Evolutionary conservation across 2,888 invertebrate species (phyloP).

Genomic region (Lepas anatifera): DNA sequence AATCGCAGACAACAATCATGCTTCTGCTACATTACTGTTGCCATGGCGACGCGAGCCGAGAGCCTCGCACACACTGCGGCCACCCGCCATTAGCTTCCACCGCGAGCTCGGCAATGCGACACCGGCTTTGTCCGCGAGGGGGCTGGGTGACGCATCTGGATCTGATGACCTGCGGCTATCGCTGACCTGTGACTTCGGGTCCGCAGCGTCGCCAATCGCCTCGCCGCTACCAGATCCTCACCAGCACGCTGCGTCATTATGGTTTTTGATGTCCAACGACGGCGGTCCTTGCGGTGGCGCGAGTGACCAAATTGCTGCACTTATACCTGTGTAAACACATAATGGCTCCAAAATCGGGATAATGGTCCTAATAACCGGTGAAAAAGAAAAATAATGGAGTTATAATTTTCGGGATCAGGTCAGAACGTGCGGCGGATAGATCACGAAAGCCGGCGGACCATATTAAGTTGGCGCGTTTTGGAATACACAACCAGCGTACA

Average conservation of each 20-base stretch:
- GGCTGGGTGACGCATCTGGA: neutral
- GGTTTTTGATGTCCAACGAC: neutral
- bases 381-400: slow-evolving; percentile 1
- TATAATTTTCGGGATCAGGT: neutral
- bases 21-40: too few species aligned
- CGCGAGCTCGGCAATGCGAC: neutral
- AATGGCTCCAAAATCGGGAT: slow-evolving; percentile 5
- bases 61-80: too few species aligned
- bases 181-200: neutral
- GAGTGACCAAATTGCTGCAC: slow-evolving; percentile 6
- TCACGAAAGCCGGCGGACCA: too few species aligned
- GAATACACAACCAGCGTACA: too few species aligned
- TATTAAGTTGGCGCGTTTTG: too few species aligned
- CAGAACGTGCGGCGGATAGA: neutral
- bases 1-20: too few species aligned
- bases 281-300: neutral
- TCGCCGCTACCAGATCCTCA: neutral
- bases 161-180: neutral
- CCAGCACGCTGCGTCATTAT: neutral
- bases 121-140: neutral
- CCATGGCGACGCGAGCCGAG: neutral
- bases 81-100: neutral
- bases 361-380: neutral
- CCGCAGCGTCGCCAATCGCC: too few species aligned
- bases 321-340: slow-evolving; percentile 9